A percentile compares a stretch with the other conserved stretches of the same genome.
Conservation (phyloP, 2,797 vertebrate species). For the Petrocephalus schoutedeni region DNA sequence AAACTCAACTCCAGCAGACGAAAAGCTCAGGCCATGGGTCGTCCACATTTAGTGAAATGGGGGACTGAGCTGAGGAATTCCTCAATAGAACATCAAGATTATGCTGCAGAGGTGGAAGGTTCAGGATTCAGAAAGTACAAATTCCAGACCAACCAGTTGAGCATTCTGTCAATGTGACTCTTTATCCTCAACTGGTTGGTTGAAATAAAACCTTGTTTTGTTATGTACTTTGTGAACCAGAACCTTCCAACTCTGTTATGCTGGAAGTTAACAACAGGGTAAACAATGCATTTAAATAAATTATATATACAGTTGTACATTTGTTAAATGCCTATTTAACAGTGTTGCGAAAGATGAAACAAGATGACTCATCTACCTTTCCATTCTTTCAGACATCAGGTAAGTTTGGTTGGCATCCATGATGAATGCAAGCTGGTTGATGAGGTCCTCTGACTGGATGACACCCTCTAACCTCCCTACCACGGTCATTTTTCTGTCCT, state of each 20-base stretch:
- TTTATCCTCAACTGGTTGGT: not conserved
- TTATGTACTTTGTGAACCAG: no score
- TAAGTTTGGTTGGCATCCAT: conserved; percentile 98
- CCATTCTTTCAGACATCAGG: conserved; percentile 88
- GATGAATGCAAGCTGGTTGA: conserved; percentile 94
- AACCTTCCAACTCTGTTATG: not conserved
- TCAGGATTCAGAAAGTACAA: not conserved
- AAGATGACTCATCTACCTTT: conserved; percentile 66
- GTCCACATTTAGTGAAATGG: not conserved
- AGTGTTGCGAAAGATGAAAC: not conserved
- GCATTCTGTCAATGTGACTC: no score
- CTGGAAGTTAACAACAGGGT: not conserved
- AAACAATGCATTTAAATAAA: not conserved
- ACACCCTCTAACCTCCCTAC: conserved; percentile 92
- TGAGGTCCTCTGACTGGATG: conserved; percentile 91
- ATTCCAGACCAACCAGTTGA: not conserved
- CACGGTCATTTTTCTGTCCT: conserved; percentile 95
- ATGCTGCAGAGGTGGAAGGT: not conserved
- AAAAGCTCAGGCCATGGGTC: not conserved
- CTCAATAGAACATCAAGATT: not conserved
- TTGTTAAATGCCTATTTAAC: not conserved
- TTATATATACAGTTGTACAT: not conserved
- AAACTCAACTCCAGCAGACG: not conserved
- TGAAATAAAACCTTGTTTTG: not conserved
- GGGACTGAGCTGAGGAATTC: not conserved